Evolutionary conservation across 2,797 vertebrate species (phyloP).

Genomic region (Sternarchorhynchus goeldii): DNA sequence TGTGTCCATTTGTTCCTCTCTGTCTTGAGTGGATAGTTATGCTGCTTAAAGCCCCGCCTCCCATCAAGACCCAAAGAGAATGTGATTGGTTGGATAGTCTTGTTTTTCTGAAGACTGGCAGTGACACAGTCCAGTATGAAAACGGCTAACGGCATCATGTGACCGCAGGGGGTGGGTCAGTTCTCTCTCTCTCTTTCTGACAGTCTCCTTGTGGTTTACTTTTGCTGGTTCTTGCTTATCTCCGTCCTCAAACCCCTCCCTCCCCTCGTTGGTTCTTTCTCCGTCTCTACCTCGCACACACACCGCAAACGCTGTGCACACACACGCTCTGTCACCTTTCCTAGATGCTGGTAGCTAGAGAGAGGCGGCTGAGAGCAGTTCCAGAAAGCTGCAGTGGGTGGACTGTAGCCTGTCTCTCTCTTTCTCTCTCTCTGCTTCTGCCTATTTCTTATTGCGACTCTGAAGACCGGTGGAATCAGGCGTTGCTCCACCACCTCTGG

Average conservation of each 20-base stretch:
- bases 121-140: constrained; percentile 64
- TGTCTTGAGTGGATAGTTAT: constrained; percentile 20
- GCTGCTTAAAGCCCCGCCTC: constrained; percentile 37
- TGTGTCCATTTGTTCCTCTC: constrained; percentile 31
- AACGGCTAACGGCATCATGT: constrained; percentile 51
- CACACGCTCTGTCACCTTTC: constrained; percentile 43
- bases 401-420: constrained; percentile 18
- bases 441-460: constrained; percentile 9
- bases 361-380: constrained; percentile 56
- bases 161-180: constrained; percentile 56
- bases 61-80: constrained; percentile 8
- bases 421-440: constrained; percentile 17
- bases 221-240: constrained; percentile 56
- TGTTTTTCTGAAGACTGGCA: constrained; percentile 54
- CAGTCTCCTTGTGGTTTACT: constrained; percentile 53
- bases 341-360: constrained; percentile 66
- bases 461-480: constrained; percentile 42
- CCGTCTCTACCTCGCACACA: constrained; percentile 20
- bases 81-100: constrained; percentile 47
- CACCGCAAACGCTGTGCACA: constrained; percentile 9
- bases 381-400: constrained; percentile 51
- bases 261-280: constrained; percentile 43
- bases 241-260: constrained; percentile 52
- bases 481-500: constrained; percentile 62
- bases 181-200: constrained; percentile 39